A percentile compares a stretch with the other conserved stretches of the same genome.
Evolutionary conservation across 2,888 invertebrate species (phyloP).

Genomic region (Limenitis camilla): DNA sequence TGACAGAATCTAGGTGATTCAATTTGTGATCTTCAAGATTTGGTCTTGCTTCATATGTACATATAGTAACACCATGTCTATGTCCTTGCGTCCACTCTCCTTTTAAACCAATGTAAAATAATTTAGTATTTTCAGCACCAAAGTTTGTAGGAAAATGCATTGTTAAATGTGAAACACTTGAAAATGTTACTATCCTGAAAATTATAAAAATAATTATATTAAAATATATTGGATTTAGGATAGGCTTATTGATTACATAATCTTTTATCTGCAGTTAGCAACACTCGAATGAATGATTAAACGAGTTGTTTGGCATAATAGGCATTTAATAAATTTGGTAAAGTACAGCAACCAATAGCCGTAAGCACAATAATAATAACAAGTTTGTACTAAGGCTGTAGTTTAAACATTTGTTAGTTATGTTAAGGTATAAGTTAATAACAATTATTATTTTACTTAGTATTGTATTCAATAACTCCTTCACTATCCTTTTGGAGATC

Average conservation of each 20-base stretch:
- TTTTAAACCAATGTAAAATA: slow-evolving; percentile 95
- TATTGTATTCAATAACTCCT: slow-evolving; percentile 90
- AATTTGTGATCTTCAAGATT: slow-evolving; percentile 90
- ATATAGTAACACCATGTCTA: slow-evolving; percentile 92
- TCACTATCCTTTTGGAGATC: slow-evolving; percentile 85
- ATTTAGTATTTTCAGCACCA: slow-evolving; percentile 87
- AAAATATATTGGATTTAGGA: not conserved
- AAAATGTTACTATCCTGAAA: slow-evolving; percentile 92
- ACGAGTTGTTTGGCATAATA: too few species aligned
- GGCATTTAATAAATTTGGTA: too few species aligned
- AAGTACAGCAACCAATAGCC: too few species aligned
- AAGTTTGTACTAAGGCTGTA: too few species aligned
- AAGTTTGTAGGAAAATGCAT: slow-evolving; percentile 93
- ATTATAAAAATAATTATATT: slow-evolving; percentile 3
- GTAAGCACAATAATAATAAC: too few species aligned
- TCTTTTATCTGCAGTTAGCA: too few species aligned
- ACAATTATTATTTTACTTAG: slow-evolving; percentile 78
- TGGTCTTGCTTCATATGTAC: slow-evolving; percentile 90
- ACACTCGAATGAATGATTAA: too few species aligned
- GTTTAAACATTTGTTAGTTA: not conserved
- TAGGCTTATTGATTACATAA: too few species aligned
- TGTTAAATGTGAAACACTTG: slow-evolving; percentile 89
- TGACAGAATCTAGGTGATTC: slow-evolving; percentile 76
- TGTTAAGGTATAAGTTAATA: not conserved
- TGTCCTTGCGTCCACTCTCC: slow-evolving; percentile 93